phyloP scores from a whole-genome alignment of 2,113 vertebrate species.

The Dicentrarchus labrax region DNA sequence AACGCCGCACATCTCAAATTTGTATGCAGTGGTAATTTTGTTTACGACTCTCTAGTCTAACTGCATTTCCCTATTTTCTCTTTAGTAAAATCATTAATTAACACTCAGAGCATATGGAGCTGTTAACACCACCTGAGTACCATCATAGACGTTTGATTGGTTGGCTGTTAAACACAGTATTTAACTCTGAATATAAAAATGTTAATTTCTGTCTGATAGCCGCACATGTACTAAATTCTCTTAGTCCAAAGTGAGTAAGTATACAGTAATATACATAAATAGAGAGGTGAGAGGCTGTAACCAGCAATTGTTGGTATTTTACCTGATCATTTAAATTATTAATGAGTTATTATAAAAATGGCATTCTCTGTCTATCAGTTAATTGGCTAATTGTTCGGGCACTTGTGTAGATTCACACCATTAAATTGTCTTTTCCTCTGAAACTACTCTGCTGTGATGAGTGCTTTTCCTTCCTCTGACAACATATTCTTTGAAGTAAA shows the following conservation, averaged over 20 bases:
- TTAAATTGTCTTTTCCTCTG: not conserved
- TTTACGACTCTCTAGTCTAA: not conserved
- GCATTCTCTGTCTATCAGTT: not conserved
- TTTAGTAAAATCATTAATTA: constrained; percentile 25
- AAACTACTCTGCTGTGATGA: not conserved
- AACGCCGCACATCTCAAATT: not conserved
- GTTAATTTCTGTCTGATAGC: not conserved
- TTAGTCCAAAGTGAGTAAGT: not conserved
- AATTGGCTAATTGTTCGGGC: not conserved
- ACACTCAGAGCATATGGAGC: constrained; percentile 21
- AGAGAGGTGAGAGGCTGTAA: not conserved
- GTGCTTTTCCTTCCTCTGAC: not conserved
- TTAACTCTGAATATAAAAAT: constrained; percentile 4
- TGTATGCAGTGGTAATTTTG: not conserved
- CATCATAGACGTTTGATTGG: not conserved
- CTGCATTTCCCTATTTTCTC: constrained; percentile 17
- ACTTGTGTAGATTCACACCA: not conserved
- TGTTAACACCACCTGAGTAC: not conserved
- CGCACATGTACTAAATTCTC: not conserved
- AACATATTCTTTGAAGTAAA: constrained; percentile 13
- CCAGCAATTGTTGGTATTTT: not conserved
- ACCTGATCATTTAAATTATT: not conserved
- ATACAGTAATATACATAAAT: not conserved
- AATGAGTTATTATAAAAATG: not conserved
- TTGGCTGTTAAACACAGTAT: not conserved